phyloP scores from a whole-genome alignment of 35 echinoderm and acorn worm genomes.

The Anneissia japonica region DNA sequence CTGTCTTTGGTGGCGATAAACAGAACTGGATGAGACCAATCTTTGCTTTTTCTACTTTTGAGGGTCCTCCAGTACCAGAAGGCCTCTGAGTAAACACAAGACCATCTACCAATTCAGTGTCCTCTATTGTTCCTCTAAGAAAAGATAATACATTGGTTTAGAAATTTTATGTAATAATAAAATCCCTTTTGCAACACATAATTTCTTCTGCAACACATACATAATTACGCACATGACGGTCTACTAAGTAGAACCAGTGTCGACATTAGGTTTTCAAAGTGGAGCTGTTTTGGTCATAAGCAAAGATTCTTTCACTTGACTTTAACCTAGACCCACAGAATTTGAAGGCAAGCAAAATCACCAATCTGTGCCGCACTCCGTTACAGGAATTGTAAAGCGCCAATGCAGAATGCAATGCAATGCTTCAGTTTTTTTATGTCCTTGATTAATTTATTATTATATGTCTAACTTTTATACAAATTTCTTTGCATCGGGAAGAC shows the following conservation, averaged over 20 bases:
- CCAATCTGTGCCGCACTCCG: too few species aligned
- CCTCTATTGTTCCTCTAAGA: constrained; percentile 83
- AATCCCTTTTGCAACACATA: not conserved
- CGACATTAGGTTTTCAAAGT: not conserved
- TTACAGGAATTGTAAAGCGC: too few species aligned
- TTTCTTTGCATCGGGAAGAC: too few species aligned
- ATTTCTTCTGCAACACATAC: not conserved
- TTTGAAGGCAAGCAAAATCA: too few species aligned
- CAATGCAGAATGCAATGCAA: too few species aligned
- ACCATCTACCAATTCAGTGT: constrained; percentile 80
- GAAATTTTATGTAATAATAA: not conserved
- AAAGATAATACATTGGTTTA: constrained; percentile 9
- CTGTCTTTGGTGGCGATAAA: constrained; percentile 87
- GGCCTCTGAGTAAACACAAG: constrained; percentile 77
- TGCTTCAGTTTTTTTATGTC: too few species aligned
- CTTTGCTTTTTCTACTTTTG: constrained; percentile 81
- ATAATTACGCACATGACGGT: not conserved
- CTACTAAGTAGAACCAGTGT: not conserved
- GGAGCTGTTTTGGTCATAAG: too few species aligned
- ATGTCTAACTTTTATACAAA: too few species aligned
- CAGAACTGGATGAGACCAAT: constrained; percentile 96
- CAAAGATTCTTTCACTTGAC: too few species aligned
- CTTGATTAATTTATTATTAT: too few species aligned
- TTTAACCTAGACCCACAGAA: too few species aligned
- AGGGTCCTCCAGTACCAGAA: constrained; percentile 52